Base-by-base conservation (phyloP, 1,140 invertebrate genomes). In the Heliconius eleuchia region DNA sequence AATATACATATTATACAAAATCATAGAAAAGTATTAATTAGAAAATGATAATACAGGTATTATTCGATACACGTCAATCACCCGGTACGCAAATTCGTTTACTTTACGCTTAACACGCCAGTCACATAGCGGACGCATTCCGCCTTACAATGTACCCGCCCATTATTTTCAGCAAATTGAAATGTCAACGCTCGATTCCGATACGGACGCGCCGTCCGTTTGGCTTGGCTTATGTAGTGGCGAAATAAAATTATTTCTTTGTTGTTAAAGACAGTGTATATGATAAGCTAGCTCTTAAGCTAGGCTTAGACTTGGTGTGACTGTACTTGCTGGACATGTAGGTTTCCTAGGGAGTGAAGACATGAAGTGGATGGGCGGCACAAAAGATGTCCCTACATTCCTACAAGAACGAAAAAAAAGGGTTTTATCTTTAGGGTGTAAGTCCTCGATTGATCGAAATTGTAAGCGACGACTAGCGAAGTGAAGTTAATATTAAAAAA, bases 91-190 rank as follows among this genome's bases (percentile, higher is more conserved):
- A 77, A 80, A 80, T 80, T 77, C 42, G 79, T 66, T 80, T 80
- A 77, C 75, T 77, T 74, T 74, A 9, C 71, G 57, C 71, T 80
- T 80, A 37, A 74, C 74, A 80, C 76, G 75, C 75, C 55, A 71
- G 39, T 80, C 79, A 80, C 79, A 76, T 57, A 18, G 55, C 60
- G 79, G 60, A 80, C 79, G 79, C 79, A 57, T 70, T 71, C 52
- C 79, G 75, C 79, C 79, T 80, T 71, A 80, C 79, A 80, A 80
- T 80, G 76, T 50, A 19, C 42, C 42, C 16, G 16, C 18, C 79
- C 79, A 80, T 80, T 80, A 80, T 80, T 80, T 80, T 80, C 30
- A 57, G 74, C 79, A 80, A 80, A 80, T 80, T 80, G 79, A 80
- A 80, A 80, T 77, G 79, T 80, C 79, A 80, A 57, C 79, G 75